Conservation (phyloP, 2,113 vertebrate genomes). For the Drymodes brunneopygia region DNA sequence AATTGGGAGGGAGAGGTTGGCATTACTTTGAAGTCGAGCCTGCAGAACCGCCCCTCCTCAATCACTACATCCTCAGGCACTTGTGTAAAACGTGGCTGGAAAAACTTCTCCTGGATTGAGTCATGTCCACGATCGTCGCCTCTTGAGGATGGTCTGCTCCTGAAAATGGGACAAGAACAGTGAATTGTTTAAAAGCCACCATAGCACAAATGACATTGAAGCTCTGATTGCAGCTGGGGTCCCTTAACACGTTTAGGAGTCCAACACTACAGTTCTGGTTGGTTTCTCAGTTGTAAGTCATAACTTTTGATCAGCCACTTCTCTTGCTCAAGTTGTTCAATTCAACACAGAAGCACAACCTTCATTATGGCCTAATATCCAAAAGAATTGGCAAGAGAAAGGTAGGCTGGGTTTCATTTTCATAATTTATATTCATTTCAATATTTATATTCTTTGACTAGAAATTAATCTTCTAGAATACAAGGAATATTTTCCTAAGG, state of each 20-base stretch:
- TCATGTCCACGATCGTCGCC: slow-evolving; percentile 79
- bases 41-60: slow-evolving; percentile 91
- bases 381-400: neutral
- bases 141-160: slow-evolving; percentile 83
- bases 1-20: neutral
- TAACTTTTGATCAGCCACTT: neutral
- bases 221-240: neutral
- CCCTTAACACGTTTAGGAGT: accelerated
- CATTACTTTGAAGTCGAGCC: slow-evolving; percentile 93
- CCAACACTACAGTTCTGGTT: neutral
- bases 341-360: neutral
- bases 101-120: slow-evolving; percentile 92
- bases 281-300: neutral
- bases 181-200: neutral
- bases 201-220: neutral
- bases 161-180: slow-evolving; percentile 34
- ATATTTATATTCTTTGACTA: neutral
- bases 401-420: neutral
- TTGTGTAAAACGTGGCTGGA: slow-evolving; percentile 91
- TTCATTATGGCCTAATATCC: neutral
- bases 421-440: neutral
- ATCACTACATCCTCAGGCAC: slow-evolving; percentile 85
- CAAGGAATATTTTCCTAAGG: neutral
- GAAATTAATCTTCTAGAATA: neutral
- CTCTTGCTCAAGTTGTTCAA: neutral